Conservation (phyloP, 2,888 invertebrate genomes). For the Amblyjoppa proteus region DNA sequence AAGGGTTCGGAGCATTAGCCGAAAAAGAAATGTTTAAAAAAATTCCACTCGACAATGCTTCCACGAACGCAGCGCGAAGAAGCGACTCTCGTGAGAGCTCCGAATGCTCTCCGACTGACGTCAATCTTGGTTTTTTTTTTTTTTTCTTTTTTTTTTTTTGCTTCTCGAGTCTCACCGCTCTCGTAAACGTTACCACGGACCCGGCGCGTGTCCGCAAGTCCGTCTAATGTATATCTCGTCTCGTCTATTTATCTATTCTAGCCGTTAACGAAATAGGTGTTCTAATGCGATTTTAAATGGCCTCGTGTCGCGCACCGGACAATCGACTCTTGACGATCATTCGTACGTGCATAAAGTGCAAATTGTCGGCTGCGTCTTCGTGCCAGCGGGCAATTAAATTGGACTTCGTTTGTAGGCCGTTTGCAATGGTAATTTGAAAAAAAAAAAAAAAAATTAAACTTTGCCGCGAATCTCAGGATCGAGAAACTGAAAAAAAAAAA, state of each 20-base stretch:
- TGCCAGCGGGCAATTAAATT: background rate
- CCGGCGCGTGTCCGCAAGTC: conserved; percentile 75
- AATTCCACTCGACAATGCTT: conserved; percentile 15
- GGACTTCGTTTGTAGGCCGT: background rate
- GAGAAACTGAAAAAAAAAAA: background rate
- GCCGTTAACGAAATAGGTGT: conserved; percentile 73
- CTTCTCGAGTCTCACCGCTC: conserved; percentile 54
- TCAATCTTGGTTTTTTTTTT: conserved; percentile 23
- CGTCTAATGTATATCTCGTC: conserved; percentile 80
- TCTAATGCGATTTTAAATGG: conserved; percentile 47
- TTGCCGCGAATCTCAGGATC: background rate
- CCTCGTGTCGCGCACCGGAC: conserved; percentile 8
- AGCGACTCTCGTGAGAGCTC: conserved; percentile 18
- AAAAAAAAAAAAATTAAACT: background rate
- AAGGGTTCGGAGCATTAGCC: conserved; percentile 36
- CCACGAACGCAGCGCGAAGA: conserved; percentile 18
- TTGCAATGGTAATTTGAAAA: background rate
- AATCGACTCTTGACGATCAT: background rate
- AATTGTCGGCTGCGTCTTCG: background rate
- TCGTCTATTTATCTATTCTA: conserved; percentile 81
- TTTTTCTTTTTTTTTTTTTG: conserved; percentile 3
- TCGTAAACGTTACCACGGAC: conserved; percentile 48
- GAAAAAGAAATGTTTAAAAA: conserved; percentile 1
- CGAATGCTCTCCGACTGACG: conserved; percentile 51
- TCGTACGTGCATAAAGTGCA: background rate